These are phyloP conservation scores for Stigmatopora argus DNA, from an alignment of 2,113 vertebrate genomes.

Conservation along the genomic window DNA sequence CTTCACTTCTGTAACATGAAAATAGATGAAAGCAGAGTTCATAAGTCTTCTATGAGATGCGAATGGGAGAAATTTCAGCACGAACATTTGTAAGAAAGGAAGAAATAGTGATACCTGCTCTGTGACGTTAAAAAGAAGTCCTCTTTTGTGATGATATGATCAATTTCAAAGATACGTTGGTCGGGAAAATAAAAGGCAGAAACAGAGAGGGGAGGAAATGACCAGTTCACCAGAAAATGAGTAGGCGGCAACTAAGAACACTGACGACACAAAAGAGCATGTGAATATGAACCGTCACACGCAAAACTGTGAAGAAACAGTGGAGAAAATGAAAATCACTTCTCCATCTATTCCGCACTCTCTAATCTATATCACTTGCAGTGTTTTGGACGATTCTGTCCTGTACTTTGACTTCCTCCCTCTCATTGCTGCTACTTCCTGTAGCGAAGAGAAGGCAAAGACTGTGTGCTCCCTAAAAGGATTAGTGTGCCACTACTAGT, in stretches of 20 bases:
- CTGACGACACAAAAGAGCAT: constrained; percentile 24
- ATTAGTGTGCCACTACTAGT: neutral
- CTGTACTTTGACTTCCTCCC: constrained; percentile 43
- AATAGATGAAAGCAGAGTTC: neutral
- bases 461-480: neutral
- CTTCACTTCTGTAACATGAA: neutral
- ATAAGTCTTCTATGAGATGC: constrained; percentile 18
- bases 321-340: constrained; percentile 7
- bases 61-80: neutral
- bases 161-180: constrained; percentile 7
- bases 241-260: constrained; percentile 31
- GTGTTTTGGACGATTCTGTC: constrained; percentile 25
- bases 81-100: neutral
- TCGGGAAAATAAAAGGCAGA: neutral
- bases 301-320: neutral
- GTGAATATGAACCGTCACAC: constrained; percentile 2
- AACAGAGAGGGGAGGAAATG: constrained; percentile 36
- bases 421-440: constrained; percentile 33
- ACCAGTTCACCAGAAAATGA: constrained; percentile 15
- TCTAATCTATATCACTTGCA: neutral
- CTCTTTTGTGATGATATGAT: constrained; percentile 26
- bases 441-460: constrained; percentile 8
- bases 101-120: constrained; percentile 40
- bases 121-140: constrained; percentile 24
- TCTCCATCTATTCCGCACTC: neutral